Evolutionary conservation across 1,140 invertebrate genomes (phyloP), one percentile per base, ranked within the genome.

Genomic region (Heliconius hewitsoni): DNA sequence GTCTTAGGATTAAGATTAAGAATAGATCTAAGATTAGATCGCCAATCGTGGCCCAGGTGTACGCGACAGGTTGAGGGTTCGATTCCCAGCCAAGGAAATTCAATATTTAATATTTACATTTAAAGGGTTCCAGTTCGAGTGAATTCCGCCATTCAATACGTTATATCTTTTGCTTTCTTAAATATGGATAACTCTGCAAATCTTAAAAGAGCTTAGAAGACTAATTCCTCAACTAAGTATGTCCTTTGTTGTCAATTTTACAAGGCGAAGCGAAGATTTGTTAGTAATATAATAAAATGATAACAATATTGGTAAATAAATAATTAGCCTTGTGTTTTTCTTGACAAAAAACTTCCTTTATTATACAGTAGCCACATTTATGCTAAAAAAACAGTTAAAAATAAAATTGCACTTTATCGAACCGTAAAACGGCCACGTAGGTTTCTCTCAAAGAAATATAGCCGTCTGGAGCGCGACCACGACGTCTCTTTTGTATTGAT

Each of bases 401-500:
- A 66, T 30, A 66, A 66, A 27, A 66, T 30, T 66, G 27, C 27
- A 76, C 50, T 76, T 73, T 18, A 80, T 30, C 75, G 70, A 39
- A 80, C 50, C 79, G 79, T 80, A 70, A 66, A 80, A 73, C 79
- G 19, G 37, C 72, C 79, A 75, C 74, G 74, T 80, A 76, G 70
- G 74, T 73, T 52, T 73, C 70, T 66, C 52, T 76, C 27, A 52
- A 80, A 73, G 71, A 76, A 76, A 52, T 76, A 73, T 30, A 80
- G 57, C n/a, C 70, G 50, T 34, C 27, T 76, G 37, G 79, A 76
- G 71, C 74, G 42, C 73, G 79, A 55, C 79, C 71, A 76, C 74
- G 79, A 73, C 74, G 79, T 77, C 79, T 76, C 79, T 70, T 76
- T 80, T 80, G 79, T 80, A 27, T 77, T 55, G 34, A 16, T 71